Base-by-base conservation (phyloP, 2,797 vertebrate species). In the Manis crassicaudata region DNA sequence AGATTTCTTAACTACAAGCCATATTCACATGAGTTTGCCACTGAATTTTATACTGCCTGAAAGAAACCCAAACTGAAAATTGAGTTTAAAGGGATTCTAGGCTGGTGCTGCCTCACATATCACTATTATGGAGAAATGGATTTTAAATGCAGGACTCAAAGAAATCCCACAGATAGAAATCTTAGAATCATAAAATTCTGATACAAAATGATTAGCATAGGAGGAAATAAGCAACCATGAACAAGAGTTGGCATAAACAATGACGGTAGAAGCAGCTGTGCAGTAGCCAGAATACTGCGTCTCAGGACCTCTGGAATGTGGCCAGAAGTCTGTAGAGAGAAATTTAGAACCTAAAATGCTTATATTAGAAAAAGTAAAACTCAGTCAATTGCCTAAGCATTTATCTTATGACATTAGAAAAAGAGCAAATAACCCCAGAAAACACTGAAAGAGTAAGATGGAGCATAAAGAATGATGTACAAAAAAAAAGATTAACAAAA, bases 321-420 rank as follows among this genome's bases (percentile, higher is more conserved):
- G 32, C 17, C 92, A 77, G 68, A 93, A 76, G n/a, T 68, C 58
- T 91, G 79, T 60, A 88, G 13, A 92, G 54, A 76, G 67, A 89
- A 94, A 77, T 35, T 54, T 58, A 88, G 91, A 94, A 73, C 7
- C 46, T n/a, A 94, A 94, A 94, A 73, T 75, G 65, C 29, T 96
- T 89, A 43, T 58, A 52, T 63, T 58, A 94, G 46, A 46, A 52
- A 62, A 73, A 77, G 14, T 21, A 92, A 93, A 93, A 72, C 25
- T 91, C 58, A 56, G 13, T 20, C 70, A 83, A 58, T 68, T 60
- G 32, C 10, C 14, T 65, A 72, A 58, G 43, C 23, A 77, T 87
- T 94, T 90, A 79, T 90, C 13, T 94, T 68, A 88, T 80, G 67
- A 63, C 18, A 43, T 43, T 79, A 72, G 25, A 77, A 96, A 85